Evolutionary conservation across 23 tunicate genomes (phyloP), one percentile per base, ranked within the genome.

Genomic region (Ascidia mentula): DNA sequence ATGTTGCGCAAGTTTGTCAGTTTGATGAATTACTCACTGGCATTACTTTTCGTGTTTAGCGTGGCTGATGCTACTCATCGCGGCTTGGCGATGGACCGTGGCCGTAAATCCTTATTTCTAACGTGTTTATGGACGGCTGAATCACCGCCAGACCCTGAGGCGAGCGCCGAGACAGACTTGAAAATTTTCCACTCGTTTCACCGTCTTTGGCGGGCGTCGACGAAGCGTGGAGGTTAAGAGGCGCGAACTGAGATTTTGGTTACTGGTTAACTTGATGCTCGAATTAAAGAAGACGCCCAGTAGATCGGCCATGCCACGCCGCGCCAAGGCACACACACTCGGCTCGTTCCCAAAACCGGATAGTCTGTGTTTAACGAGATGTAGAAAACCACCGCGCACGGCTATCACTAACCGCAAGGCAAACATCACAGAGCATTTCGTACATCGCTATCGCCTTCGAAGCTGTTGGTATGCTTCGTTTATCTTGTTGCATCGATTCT

Each of bases 31-130:
- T 53, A 28, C 12, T 53, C 65, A 53, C 24, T 9, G 65, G 24
- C 28, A 53, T 53, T 53, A 53, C 65, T 26, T 3, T 28, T 26
- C 65, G 65, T 53, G 28, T n/a, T 53, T 53, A 53, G 13, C 24
- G 65, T 28, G 65, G 65, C 24, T 53, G 22, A 53, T 26, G 28
- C 65, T 28, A 53, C 12, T 53, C 65, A 53, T 53, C 65, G 65
- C 65, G 65, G 28, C 22, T 20, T 53, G 65, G 22, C 65, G 13
- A 53, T 53, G 22, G 65, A 53, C 65, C 65, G 13, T 53, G 24
- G 65, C 65, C 65, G 65, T 53, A 53, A 53, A 53, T 53, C 65
- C 65, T 26, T 53, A 53, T 53, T 53, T 53, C 24, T 53, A 9
- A 26, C 65, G 53, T 28, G 65, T 53, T 9, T 53, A 28, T 53